phyloP scores from a whole-genome alignment of 2,888 invertebrate genomes.

The Lumbricus terrestris region DNA sequence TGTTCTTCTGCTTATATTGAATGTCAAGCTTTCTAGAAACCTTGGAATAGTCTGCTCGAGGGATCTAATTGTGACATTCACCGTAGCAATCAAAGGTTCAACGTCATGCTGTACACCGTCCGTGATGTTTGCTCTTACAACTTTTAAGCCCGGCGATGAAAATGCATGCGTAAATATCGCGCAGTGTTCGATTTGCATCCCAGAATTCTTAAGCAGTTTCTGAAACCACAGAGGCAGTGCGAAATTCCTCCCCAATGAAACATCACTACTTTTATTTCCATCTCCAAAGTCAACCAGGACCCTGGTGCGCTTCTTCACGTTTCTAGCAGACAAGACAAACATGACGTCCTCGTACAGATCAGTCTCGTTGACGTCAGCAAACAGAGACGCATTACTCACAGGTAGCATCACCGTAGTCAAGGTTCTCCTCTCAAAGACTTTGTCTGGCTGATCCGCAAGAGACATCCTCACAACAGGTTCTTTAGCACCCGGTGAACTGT shows the following conservation, averaged over 20 bases:
- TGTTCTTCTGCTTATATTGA: not conserved
- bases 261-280: not conserved
- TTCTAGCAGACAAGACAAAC: not conserved
- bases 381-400: not conserved
- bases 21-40: not conserved
- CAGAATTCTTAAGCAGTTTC: not conserved
- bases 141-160: not conserved
- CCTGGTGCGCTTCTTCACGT: not conserved
- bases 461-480: not conserved
- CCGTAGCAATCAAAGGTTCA: not conserved
- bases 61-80: not conserved
- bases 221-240: not conserved
- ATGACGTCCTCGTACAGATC: not conserved
- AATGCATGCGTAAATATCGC: not conserved
- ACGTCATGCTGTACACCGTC: not conserved
- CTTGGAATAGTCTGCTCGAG: not conserved
- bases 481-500: not conserved
- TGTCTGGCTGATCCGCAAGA: not conserved
- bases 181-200: not conserved
- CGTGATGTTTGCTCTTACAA: not conserved
- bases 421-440: not conserved
- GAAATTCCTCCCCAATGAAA: not conserved
- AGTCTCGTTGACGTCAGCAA: not conserved
- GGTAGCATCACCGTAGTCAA: not conserved
- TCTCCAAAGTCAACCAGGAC: not conserved